A percentile compares a stretch with the other conserved stretches of the same genome.
Evolutionary conservation across 2,797 vertebrate species (phyloP).

Genomic region (Oreonectes daqikongensis): DNA sequence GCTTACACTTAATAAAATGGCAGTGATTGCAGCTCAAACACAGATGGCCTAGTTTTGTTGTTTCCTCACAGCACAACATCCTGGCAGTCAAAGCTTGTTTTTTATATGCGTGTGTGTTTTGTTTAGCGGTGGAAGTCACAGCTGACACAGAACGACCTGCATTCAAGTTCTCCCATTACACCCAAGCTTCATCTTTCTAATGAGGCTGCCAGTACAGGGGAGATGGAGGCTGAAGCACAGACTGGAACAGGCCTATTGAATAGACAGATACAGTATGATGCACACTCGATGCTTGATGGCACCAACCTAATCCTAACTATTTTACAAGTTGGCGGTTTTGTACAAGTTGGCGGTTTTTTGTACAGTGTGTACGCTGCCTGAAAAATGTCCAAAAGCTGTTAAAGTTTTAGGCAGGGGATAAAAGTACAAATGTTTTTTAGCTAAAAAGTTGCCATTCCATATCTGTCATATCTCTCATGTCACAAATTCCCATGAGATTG

Average conservation of each 20-base stretch:
- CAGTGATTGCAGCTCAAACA: slow-evolving; percentile 46
- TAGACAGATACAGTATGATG: slow-evolving; percentile 11
- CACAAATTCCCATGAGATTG: no score
- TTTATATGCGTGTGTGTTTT: slow-evolving; percentile 28
- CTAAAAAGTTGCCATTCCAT: no score
- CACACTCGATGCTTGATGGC: slow-evolving; percentile 6
- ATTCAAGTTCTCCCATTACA: slow-evolving; percentile 45
- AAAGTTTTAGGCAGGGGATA: no score
- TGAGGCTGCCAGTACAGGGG: slow-evolving; percentile 41
- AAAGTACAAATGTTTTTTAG: no score
- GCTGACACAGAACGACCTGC: slow-evolving; percentile 46
- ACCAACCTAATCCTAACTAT: not conserved
- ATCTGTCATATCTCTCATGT: no score
- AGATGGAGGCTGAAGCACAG: slow-evolving; percentile 33
- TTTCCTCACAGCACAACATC: slow-evolving; percentile 56
- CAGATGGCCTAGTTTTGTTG: slow-evolving; percentile 63
- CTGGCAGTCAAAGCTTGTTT: slow-evolving; percentile 45
- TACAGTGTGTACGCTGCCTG: no score
- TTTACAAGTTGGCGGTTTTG: no score
- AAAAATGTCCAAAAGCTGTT: no score
- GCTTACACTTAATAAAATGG: slow-evolving; percentile 49
- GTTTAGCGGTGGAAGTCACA: slow-evolving; percentile 47
- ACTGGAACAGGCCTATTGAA: slow-evolving; percentile 25
- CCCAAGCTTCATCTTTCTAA: slow-evolving; percentile 44
- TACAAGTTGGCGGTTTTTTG: no score